Base-by-base conservation (phyloP, 2,797 vertebrate species). In the Pantherophis vulpinus region DNA sequence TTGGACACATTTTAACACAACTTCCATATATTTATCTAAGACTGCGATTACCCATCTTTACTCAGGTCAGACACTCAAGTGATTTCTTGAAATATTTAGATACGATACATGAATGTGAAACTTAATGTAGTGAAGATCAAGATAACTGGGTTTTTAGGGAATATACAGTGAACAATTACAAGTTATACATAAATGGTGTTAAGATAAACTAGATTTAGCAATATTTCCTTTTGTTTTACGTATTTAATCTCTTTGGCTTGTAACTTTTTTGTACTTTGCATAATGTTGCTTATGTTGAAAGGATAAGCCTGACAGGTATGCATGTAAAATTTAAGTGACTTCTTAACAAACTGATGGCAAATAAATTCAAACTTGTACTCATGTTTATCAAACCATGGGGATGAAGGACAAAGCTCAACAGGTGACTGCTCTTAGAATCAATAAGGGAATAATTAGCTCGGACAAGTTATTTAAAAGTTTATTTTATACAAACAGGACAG, bases 1-100 rank as follows among this genome's bases (percentile, higher is more conserved):
- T 90, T 79, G 92, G 74, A 83, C 54, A 61, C 0, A 32, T n/a
- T 10, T 90, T 10, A 56, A 86, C 29, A 90, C 29, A 7, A 92
- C 79, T 23, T 70, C 90, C 23, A 56, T 0, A 25, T n/a, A 91
- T 88, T 0, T 13, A 42, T 89, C 29, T 0, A 0, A 4, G 60
- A 37, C 70, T 37, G 1, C 9, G 88, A 70, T 93, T 70, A 92
- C 27, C 0, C 32, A 58, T 6, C 87, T 25, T 90, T 25, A n/a
- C 25, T 86, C 14, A 51, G 42, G 60, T 79, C 58, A 60, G 0
- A 86, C 58, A 42, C 20, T 14, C 12, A 3, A 47, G 16, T 23
- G 66, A 92, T 29, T 66, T 63, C 27, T 20, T 5, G 10, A 0
- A 0, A 13, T n/a, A 5, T 87, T 29, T 87, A 70, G 20, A 91